Percentiles rank a stretch among this genome's conserved stretches.
These are phyloP conservation scores for Orthonevra nobilis DNA, from an alignment of 2,888 invertebrate species.

Conservation along the genomic window DNA sequence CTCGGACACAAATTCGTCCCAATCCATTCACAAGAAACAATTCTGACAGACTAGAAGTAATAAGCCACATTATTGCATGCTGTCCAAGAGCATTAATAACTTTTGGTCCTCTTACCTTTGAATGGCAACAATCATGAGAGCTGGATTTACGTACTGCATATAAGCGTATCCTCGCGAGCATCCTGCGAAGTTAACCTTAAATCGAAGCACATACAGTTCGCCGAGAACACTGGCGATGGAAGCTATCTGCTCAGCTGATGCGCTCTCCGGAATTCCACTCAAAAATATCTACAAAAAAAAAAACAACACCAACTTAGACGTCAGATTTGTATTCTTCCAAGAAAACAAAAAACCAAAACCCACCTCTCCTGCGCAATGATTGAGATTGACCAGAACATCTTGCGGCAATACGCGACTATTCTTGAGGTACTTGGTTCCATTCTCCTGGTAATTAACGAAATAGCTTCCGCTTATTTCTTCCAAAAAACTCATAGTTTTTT, in stretches of 20 bases:
- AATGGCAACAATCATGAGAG: conserved; percentile 66
- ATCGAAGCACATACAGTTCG: conserved; percentile 74
- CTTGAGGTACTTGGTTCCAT: conserved; percentile 75
- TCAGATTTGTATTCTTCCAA: background rate
- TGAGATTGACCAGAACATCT: conserved; percentile 60
- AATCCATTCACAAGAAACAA: conserved; percentile 49
- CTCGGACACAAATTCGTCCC: conserved; percentile 65
- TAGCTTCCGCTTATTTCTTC: background rate
- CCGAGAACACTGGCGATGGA: conserved; percentile 73
- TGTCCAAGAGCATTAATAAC: no score
- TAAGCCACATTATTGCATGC: no score
- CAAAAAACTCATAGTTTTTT: conserved; percentile 21
- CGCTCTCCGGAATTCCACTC: conserved; percentile 70
- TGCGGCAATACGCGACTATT: conserved; percentile 43
- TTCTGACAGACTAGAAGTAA: conserved; percentile 68
- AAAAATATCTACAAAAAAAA: conserved; percentile 66
- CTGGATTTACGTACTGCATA: conserved; percentile 74
- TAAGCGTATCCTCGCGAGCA: conserved; percentile 75
- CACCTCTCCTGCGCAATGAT: conserved; percentile 75
- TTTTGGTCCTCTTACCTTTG: conserved; percentile 67
- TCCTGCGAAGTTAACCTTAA: conserved; percentile 74
- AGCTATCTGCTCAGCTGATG: conserved; percentile 71
- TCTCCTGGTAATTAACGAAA: conserved; percentile 71
- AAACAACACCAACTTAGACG: background rate
- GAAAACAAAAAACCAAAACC: background rate